phyloP scores from a whole-genome alignment of 2,888 invertebrate genomes.

The Stenchaetothrips biformis region DNA sequence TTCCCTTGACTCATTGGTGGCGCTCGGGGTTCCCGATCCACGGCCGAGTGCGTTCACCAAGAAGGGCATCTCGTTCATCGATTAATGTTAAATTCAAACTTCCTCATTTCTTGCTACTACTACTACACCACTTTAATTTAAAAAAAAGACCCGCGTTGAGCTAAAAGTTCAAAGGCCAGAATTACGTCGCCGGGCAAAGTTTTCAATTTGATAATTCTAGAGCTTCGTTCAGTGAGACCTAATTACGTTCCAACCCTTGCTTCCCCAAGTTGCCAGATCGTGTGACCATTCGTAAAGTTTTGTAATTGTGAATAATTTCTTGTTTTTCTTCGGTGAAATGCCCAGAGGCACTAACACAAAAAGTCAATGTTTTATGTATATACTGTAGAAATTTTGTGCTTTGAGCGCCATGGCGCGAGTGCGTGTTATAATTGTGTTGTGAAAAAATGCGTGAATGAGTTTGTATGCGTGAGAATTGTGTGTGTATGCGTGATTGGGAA shows the following conservation, averaged over 20 bases:
- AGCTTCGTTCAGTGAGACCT: background rate
- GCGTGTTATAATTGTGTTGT: background rate
- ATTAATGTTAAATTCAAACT: no score
- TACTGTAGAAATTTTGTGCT: background rate
- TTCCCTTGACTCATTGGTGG: no score
- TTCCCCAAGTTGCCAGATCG: background rate
- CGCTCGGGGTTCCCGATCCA: no score
- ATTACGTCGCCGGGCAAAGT: no score
- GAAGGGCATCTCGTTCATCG: no score
- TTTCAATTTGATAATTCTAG: background rate
- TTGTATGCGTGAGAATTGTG: background rate
- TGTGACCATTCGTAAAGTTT: slow-evolving; percentile 7
- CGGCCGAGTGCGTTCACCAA: no score
- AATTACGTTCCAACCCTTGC: background rate
- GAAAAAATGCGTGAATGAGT: background rate
- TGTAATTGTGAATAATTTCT: slow-evolving; percentile 17
- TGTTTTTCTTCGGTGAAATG: slow-evolving; percentile 20
- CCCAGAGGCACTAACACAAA: slow-evolving; percentile 3
- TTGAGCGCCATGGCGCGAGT: background rate
- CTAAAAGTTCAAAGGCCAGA: no score
- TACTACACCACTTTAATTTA: background rate
- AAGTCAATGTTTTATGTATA: slow-evolving; percentile 22
- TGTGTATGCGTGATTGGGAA: background rate
- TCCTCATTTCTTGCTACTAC: no score
- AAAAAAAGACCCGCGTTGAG: no score